These are phyloP conservation scores for Ciconia stormi DNA, from an alignment of 2,113 vertebrate genomes.

Conservation along the genomic window DNA sequence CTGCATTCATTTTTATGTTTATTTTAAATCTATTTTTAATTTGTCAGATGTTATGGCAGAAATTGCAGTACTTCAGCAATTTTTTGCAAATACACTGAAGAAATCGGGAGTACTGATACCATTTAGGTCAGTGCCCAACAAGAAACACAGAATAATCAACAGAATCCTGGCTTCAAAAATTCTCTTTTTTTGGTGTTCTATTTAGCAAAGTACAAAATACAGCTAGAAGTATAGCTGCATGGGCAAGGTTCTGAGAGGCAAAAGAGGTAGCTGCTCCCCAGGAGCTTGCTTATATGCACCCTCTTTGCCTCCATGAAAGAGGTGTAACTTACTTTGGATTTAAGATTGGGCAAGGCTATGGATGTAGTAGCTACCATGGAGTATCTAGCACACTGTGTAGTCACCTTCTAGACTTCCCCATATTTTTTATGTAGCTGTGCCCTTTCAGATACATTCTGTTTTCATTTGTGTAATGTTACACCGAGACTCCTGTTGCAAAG, in stretches of 20 bases:
- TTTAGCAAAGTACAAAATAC: neutral
- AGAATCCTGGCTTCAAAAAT: neutral
- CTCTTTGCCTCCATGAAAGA: neutral
- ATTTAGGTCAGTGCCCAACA: conserved; percentile 1
- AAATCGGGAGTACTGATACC: neutral
- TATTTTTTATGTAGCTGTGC: neutral
- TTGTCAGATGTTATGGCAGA: conserved; percentile 41
- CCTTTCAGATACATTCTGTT: neutral
- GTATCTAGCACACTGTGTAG: neutral
- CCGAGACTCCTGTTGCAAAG: neutral
- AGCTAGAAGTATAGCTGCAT: neutral
- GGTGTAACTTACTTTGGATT: neutral
- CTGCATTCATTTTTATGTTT: conserved; percentile 2
- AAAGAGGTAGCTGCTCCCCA: neutral
- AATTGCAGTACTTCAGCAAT: conserved; percentile 25
- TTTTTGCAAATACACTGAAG: conserved; percentile 1
- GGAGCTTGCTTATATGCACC: neutral
- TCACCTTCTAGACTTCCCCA: neutral
- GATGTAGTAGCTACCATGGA: neutral
- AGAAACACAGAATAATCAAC: neutral
- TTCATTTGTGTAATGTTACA: neutral
- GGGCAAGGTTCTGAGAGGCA: neutral
- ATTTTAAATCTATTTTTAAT: conserved; percentile 23
- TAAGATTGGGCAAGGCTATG: rapidly evolving
- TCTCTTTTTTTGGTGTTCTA: neutral